Percentiles rank a stretch among this genome's conserved stretches.
Conservation (phyloP, 1,140 invertebrate genomes). For the Sminthurides bifidus region DNA sequence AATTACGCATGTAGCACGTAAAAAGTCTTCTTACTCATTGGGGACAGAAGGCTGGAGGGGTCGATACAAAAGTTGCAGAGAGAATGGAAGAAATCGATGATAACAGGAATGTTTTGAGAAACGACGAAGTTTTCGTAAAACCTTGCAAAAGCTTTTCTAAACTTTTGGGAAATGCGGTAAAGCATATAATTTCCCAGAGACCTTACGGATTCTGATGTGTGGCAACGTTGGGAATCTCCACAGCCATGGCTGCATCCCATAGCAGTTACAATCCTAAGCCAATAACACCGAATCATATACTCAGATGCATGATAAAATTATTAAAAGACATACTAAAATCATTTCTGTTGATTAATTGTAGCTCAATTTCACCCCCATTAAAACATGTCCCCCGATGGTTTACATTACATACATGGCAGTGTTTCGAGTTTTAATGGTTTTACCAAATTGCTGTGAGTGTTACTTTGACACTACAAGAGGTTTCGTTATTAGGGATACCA, state of each 20-base stretch:
- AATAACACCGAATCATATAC: slow-evolving; percentile 8
- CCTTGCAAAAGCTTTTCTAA: slow-evolving; percentile 50
- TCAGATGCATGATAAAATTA: neutral
- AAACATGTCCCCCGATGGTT: no score
- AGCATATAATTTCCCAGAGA: slow-evolving; percentile 76
- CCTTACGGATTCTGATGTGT: slow-evolving; percentile 76
- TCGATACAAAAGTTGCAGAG: slow-evolving; percentile 92
- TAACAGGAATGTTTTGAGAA: slow-evolving; percentile 59
- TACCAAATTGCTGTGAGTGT: neutral
- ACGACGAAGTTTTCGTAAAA: slow-evolving; percentile 69
- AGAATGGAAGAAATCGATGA: slow-evolving; percentile 88
- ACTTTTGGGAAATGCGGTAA: slow-evolving; percentile 52
- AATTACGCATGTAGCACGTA: neutral
- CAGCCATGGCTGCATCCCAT: slow-evolving; percentile 89
- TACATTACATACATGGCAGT: no score
- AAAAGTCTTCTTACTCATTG: slow-evolving; percentile 54
- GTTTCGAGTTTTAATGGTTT: neutral
- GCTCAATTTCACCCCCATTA: no score
- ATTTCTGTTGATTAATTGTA: no score
- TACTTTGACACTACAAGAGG: neutral
- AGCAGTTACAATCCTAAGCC: slow-evolving; percentile 63
- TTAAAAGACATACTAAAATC: neutral
- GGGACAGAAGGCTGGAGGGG: slow-evolving; percentile 66
- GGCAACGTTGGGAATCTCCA: slow-evolving; percentile 66
- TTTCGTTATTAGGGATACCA: neutral